Conservation (phyloP, 2,888 invertebrate species). For the Catocala sponsa region DNA sequence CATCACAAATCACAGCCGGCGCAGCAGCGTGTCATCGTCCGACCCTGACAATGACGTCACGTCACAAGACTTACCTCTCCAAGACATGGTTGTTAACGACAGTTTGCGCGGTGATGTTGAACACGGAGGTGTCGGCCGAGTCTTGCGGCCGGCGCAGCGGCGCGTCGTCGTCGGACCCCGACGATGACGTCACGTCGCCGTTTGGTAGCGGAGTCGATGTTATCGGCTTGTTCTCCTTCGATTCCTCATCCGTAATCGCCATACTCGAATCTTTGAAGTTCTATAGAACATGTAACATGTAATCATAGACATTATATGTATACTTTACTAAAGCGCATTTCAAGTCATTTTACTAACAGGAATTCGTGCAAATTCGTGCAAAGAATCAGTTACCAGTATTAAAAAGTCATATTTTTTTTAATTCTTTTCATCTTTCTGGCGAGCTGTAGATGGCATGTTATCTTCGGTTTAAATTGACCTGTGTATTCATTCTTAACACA, state of each 20-base stretch:
- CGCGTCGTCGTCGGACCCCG: conserved; percentile 78
- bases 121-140: conserved; percentile 58
- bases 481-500: too few relatives aligned
- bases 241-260: conserved; percentile 82
- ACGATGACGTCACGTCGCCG: conserved; percentile 69
- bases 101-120: conserved; percentile 57
- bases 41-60: neutral
- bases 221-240: conserved; percentile 84
- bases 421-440: too few relatives aligned
- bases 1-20: conserved; percentile 10
- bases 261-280: conserved; percentile 72
- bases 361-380: too few relatives aligned
- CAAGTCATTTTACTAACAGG: too few relatives aligned
- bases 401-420: too few relatives aligned
- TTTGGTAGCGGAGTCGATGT: conserved; percentile 81
- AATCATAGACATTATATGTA: too few relatives aligned
- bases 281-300: conserved; percentile 49
- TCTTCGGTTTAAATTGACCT: too few relatives aligned
- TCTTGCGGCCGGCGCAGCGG: conserved; percentile 71
- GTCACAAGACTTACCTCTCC: conserved; percentile 41
- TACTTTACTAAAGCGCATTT: too few relatives aligned
- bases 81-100: conserved; percentile 62
- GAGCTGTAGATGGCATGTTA: too few relatives aligned
- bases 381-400: too few relatives aligned
- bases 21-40: conserved; percentile 53